These are phyloP conservation scores for Drosophila neocordata DNA, from an alignment of 1,140 invertebrate species.

Conservation along the genomic window DNA sequence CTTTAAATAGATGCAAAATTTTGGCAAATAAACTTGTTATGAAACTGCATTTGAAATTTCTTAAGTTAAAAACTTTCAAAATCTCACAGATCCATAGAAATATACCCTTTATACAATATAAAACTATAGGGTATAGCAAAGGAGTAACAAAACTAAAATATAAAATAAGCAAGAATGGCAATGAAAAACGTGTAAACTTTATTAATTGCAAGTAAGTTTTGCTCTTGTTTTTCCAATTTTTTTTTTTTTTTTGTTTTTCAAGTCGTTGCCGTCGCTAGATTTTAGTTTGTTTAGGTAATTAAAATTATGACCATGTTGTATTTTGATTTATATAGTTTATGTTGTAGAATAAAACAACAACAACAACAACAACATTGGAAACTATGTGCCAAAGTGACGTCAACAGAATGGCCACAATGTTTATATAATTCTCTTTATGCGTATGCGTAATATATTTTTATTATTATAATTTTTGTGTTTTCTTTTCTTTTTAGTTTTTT, in stretches of 20 bases:
- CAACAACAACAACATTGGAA: background rate
- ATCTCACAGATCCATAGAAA: too few relatives aligned
- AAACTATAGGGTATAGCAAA: background rate
- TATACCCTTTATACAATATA: too few relatives aligned
- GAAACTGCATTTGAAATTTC: too few relatives aligned
- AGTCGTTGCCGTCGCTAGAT: constrained; percentile 32
- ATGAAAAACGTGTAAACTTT: constrained; percentile 35
- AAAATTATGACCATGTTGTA: constrained; percentile 59
- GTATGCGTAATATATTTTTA: constrained; percentile 23
- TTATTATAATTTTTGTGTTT: constrained; percentile 7
- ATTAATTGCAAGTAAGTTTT: constrained; percentile 66
- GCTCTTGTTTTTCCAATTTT: background rate
- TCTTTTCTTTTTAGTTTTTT: background rate
- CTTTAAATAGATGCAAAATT: too few relatives aligned
- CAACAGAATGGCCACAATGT: constrained; percentile 1
- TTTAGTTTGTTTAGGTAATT: constrained; percentile 76
- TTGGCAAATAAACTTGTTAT: too few relatives aligned
- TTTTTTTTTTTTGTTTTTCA: constrained; percentile 16
- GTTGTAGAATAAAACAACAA: background rate
- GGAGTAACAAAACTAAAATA: background rate
- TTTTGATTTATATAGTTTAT: constrained; percentile 23
- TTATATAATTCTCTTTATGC: constrained; percentile 15
- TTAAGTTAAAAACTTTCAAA: too few relatives aligned
- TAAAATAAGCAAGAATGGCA: constrained; percentile 6
- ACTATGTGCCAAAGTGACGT: background rate